phyloP scores from a whole-genome alignment of 2,113 vertebrate species.

The Ramphastos sulfuratus region DNA sequence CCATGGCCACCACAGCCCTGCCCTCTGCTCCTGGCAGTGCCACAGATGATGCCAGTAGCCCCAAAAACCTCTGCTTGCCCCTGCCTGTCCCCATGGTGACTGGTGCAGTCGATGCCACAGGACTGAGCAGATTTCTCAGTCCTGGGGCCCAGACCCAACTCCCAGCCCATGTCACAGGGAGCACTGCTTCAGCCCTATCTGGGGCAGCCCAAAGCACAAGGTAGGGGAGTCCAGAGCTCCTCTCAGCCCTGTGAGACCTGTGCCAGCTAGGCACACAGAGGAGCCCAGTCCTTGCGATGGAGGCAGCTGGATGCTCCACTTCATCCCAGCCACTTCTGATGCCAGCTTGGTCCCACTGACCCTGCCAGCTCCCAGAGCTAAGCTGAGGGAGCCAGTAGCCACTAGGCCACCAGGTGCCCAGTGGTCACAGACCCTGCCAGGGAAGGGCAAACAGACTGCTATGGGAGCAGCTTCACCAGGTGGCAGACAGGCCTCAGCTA shows the following conservation, averaged over 20 bases:
- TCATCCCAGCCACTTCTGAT: not conserved
- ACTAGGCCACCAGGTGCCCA: not conserved
- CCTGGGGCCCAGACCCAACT: fast-evolving
- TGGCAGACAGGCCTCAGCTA: not conserved
- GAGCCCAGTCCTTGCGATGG: not conserved
- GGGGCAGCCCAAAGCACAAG: not conserved
- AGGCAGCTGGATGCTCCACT: not conserved
- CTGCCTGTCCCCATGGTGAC: not conserved
- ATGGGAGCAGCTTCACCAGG: too few relatives aligned
- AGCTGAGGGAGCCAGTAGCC: not conserved
- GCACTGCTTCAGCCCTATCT: not conserved
- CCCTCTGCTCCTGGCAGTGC: not conserved
- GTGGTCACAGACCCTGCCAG: not conserved
- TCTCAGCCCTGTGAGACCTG: not conserved
- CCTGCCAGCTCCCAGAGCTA: not conserved
- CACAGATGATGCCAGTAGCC: not conserved
- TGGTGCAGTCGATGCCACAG: fast-evolving
- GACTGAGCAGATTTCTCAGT: not conserved
- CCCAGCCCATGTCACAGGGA: not conserved
- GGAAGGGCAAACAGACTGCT: not conserved
- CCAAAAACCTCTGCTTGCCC: fast-evolving
- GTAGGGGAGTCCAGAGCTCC: not conserved
- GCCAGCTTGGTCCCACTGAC: not conserved
- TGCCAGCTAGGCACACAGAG: not conserved
- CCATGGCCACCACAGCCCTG: not conserved